phyloP scores from a whole-genome alignment of 2,797 vertebrate genomes.

The Acanthopagrus latus region DNA sequence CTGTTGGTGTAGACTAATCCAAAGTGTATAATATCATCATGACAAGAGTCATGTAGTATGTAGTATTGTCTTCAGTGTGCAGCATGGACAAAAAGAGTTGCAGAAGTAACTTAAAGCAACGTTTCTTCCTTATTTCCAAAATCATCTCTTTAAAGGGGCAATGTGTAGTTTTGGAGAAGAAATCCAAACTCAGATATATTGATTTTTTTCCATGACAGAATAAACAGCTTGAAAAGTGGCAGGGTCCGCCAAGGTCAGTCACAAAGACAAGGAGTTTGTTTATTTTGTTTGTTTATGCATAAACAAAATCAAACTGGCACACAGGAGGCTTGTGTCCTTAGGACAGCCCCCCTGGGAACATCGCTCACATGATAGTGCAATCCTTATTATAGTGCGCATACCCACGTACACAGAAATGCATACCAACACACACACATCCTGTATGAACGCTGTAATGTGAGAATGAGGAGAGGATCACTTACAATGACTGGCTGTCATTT shows the following conservation, averaged over 20 bases:
- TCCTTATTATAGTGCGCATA: slow-evolving; percentile 63
- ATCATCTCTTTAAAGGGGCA: too few species aligned
- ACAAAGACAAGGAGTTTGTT: too few species aligned
- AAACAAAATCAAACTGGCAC: background rate
- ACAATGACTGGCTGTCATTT: slow-evolving; percentile 50
- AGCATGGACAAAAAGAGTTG: background rate
- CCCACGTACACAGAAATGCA: slow-evolving; percentile 23
- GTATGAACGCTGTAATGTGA: slow-evolving; percentile 59
- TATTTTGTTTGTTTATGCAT: too few species aligned
- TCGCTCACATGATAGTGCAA: slow-evolving; percentile 68
- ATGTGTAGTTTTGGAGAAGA: too few species aligned
- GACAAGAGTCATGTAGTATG: background rate
- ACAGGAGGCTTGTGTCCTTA: background rate
- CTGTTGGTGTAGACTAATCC: background rate
- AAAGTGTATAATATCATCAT: background rate
- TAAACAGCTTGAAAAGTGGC: too few species aligned
- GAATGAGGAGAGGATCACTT: slow-evolving; percentile 7
- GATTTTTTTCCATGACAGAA: too few species aligned
- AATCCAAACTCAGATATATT: too few species aligned
- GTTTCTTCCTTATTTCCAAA: background rate
- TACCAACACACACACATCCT: slow-evolving; percentile 17
- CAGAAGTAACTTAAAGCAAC: background rate
- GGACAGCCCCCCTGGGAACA: slow-evolving; percentile 44
- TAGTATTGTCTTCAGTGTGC: background rate
- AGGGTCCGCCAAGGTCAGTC: too few species aligned